Base-by-base conservation (phyloP, 2,113 vertebrate species). In the Catharus fuscescens region DNA sequence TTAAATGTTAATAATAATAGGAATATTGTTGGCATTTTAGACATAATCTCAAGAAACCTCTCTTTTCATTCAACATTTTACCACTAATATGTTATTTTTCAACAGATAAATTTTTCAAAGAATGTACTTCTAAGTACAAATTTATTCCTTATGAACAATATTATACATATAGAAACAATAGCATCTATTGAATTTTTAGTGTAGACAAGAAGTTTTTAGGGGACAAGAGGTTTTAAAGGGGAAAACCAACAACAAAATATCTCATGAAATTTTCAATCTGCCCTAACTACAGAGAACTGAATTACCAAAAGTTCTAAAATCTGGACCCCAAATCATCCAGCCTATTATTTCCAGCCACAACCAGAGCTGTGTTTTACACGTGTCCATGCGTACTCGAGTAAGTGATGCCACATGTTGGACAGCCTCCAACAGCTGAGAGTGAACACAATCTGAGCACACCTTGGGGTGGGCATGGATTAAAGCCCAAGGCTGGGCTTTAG, bases 311-410 rank as follows among this genome's bases (percentile, higher is more conserved):
- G 18, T 66, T 69, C 14, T n/a, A 5, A 45, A 48, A 78, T 2
- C 34, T 42, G 71, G 52, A 26, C 18, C 8, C 17, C 8, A 16
- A 45, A 36, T 38, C 18, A 65, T 19, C 3, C 40, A 67, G 24
- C 3, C 36, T n/a, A 5, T 42, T 61, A 16, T 38, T 83, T 62
- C 19, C 20, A 62, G 0, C 2, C 40, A 14, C 19, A 9, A 28
- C 9, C 1, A 62, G 18, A 38, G 23, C 28, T 56, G 20, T 42
- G 44, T 32, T 42, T 29, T 20, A 65, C 31, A 12, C 0, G 1
- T 17, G 31, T 9, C 40, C 13, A 4, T 25, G 20, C 12, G 38
- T 28, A 48, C 34, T 36, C 34, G 34, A 17, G 8, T 18, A 32
- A 64, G 31, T 2, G 31, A 29, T 72, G 44, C 20, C 44, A 14